Conservation (phyloP, 2,113 vertebrate genomes). For the Callithrix jacchus region DNA sequence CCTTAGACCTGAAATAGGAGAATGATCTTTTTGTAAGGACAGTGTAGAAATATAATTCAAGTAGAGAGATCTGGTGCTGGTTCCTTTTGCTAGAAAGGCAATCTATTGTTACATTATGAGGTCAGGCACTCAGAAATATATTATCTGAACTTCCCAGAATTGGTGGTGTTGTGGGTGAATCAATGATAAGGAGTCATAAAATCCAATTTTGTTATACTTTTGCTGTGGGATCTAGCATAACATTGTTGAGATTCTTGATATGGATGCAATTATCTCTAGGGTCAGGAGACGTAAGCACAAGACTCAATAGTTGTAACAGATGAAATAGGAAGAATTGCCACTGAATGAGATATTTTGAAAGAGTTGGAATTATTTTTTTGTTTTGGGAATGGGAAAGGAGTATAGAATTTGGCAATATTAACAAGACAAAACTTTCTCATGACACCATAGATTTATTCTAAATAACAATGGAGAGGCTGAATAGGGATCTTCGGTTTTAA, state of each 20-base stretch:
- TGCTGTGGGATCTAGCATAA: background rate
- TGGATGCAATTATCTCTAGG: background rate
- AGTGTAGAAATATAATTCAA: background rate
- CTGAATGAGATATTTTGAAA: background rate
- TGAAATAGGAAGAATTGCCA: background rate
- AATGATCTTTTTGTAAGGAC: background rate
- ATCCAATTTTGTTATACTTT: background rate
- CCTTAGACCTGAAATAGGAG: background rate
- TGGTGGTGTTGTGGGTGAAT: background rate
- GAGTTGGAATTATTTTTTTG: background rate
- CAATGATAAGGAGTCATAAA: background rate
- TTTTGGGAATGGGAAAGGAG: background rate
- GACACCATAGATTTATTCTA: background rate
- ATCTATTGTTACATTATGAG: background rate
- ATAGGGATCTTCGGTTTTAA: background rate
- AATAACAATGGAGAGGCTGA: background rate
- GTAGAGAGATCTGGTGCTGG: background rate
- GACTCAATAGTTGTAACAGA: background rate
- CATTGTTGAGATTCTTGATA: background rate
- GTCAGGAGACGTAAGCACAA: background rate
- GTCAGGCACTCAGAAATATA: background rate
- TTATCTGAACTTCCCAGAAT: background rate
- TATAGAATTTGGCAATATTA: background rate
- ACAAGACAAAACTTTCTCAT: background rate
- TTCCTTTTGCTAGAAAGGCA: background rate